These are phyloP conservation scores for Pampusana beccarii DNA, from an alignment of 2,113 vertebrate genomes.

Conservation along the genomic window DNA sequence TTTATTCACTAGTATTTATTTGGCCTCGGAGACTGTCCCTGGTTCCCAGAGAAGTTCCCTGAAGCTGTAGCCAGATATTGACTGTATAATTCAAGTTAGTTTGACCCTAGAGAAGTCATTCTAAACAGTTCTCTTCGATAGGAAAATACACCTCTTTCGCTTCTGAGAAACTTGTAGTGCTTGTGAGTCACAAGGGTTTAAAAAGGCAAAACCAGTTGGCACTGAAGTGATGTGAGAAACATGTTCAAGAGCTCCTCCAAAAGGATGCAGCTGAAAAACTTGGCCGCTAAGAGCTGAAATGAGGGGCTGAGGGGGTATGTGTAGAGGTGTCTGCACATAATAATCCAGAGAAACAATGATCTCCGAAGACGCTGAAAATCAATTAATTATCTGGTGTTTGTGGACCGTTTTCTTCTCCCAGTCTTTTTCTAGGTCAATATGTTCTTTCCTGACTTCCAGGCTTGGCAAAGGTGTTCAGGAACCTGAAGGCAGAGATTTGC, in stretches of 20 bases:
- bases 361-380: not conserved
- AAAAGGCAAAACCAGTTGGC: not conserved
- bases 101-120: slow-evolving; percentile 47
- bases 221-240: slow-evolving; percentile 4
- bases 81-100: slow-evolving; percentile 60
- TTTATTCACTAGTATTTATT: slow-evolving; percentile 45
- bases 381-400: not conserved
- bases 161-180: slow-evolving; percentile 21
- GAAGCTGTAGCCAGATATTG: slow-evolving; percentile 23
- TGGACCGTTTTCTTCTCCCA: not conserved
- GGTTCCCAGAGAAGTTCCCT: not conserved
- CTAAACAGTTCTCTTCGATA: slow-evolving; percentile 14
- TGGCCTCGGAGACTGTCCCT: slow-evolving; percentile 15
- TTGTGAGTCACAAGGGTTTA: slow-evolving; percentile 31
- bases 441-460: not conserved
- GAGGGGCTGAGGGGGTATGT: accelerated
- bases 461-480: not conserved
- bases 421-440: not conserved
- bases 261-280: not conserved
- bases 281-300: not conserved
- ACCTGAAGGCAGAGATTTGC: not conserved
- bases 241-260: not conserved
- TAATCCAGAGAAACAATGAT: not conserved
- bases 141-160: slow-evolving; percentile 45
- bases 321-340: not conserved